Conservation (phyloP, 1,140 invertebrate genomes). For the Stegodyphus mimosarum region DNA sequence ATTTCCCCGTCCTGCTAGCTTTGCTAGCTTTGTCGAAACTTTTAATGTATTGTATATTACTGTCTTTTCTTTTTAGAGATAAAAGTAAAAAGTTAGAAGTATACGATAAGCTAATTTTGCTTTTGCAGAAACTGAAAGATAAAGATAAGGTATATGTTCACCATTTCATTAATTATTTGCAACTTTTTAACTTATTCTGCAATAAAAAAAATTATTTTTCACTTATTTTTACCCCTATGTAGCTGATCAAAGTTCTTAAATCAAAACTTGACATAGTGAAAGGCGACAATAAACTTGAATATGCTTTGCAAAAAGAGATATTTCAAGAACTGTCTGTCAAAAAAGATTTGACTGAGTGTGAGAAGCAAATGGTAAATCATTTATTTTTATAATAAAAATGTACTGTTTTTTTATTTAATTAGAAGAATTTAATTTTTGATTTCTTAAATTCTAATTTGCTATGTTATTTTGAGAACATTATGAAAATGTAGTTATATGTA, state of each 20-base stretch:
- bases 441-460: no score
- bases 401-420: no score
- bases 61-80: constrained; percentile 26
- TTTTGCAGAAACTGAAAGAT: constrained; percentile 24
- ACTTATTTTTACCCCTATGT: constrained; percentile 8
- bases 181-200: no score
- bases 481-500: no score
- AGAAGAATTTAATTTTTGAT: no score
- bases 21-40: no score
- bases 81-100: constrained; percentile 48
- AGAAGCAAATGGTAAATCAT: constrained; percentile 30
- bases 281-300: not conserved
- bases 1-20: no score
- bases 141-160: constrained; percentile 33
- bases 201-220: not conserved
- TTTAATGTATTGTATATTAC: not conserved
- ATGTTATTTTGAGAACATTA: no score
- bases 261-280: constrained; percentile 36
- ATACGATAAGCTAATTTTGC: constrained; percentile 26
- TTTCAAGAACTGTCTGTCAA: constrained; percentile 23
- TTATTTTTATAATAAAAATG: no score
- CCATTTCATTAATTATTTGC: not conserved
- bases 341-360: constrained; percentile 2
- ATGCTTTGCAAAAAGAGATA: constrained; percentile 21
- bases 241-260: constrained; percentile 33